Conservation (phyloP, 2,888 invertebrate species). For the Neoascia interrupta region DNA sequence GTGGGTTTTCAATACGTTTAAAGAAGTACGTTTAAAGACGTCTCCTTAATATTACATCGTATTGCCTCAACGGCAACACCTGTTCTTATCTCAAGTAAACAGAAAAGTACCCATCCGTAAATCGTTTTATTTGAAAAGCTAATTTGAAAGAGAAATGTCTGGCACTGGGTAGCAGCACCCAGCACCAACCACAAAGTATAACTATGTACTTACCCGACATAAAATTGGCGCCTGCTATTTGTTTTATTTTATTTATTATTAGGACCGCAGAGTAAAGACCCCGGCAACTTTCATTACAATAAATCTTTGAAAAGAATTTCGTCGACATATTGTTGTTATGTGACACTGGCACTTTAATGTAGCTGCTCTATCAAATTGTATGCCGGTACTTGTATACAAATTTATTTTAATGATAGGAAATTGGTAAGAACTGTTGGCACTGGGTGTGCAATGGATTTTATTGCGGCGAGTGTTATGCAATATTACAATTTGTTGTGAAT, state of each 20-base stretch:
- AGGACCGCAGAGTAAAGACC: background rate
- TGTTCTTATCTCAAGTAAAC: no score
- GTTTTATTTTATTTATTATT: background rate
- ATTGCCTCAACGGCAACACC: no score
- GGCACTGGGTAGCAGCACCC: no score
- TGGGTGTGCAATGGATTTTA: background rate
- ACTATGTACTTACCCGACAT: no score
- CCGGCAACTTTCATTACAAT: slow-evolving; percentile 25
- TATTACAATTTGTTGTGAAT: slow-evolving; percentile 9
- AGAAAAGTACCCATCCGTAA: no score
- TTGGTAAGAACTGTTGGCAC: slow-evolving; percentile 16
- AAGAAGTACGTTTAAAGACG: no score
- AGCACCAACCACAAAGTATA: no score
- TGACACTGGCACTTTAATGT: slow-evolving; percentile 20
- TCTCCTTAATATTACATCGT: no score
- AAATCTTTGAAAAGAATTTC: slow-evolving; percentile 39
- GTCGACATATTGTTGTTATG: slow-evolving; percentile 51
- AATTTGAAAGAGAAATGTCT: no score
- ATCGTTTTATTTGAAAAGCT: no score
- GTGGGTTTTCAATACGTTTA: no score
- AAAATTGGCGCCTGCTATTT: no score
- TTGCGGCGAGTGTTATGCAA: slow-evolving; percentile 28
- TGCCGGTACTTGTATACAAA: background rate
- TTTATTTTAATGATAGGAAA: background rate
- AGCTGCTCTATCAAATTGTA: slow-evolving; percentile 1